Conservation (phyloP, 2,113 vertebrate genomes). For the Euleptes europaea region DNA sequence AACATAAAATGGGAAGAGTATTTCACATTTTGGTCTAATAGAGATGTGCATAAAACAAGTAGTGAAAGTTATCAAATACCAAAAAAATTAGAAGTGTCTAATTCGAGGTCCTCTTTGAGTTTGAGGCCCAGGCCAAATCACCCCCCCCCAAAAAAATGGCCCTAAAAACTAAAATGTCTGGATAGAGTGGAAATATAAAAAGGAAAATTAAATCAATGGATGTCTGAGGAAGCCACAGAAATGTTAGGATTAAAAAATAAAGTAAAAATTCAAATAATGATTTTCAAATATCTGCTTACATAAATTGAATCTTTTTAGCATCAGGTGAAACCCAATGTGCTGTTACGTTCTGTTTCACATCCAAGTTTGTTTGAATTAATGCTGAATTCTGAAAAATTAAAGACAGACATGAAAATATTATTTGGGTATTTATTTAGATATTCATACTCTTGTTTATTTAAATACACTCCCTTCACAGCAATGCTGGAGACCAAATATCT, state of each 20-base stretch:
- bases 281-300: slow-evolving; percentile 8
- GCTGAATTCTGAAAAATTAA: slow-evolving; percentile 27
- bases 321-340: slow-evolving; percentile 12
- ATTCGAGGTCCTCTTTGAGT: too few species aligned
- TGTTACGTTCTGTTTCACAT: slow-evolving; percentile 3
- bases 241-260: not conserved
- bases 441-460: not conserved
- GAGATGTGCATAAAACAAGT: too few species aligned
- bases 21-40: too few species aligned
- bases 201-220: not conserved
- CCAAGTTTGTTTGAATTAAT: slow-evolving; percentile 10
- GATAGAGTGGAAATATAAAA: not conserved
- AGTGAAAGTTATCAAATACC: too few species aligned
- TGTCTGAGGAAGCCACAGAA: not conserved
- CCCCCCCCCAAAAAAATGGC: not conserved
- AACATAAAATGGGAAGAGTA: too few species aligned
- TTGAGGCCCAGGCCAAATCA: too few species aligned
- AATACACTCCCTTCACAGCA: not conserved
- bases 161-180: not conserved
- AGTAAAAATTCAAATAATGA: not conserved
- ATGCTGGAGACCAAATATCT: not conserved
- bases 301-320: slow-evolving; percentile 16
- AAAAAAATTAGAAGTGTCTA: too few species aligned
- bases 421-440: not conserved
- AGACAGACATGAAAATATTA: not conserved